These are phyloP conservation scores for Leptopilina syphax DNA, from an alignment of 2,888 invertebrate species.

Conservation along the genomic window DNA sequence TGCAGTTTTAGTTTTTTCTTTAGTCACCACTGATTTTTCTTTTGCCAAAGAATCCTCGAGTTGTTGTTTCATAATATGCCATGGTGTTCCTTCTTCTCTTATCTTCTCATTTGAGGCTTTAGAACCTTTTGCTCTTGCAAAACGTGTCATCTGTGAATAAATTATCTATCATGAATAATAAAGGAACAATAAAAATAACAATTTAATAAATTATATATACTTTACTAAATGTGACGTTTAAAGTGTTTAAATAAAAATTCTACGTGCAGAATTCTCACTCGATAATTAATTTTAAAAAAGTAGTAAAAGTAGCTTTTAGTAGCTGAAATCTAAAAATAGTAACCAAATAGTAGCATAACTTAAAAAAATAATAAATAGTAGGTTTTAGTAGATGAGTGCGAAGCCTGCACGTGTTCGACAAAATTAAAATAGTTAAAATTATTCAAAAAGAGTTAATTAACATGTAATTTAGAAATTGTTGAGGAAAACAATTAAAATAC, in stretches of 20 bases:
- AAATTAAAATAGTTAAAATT: too few relatives aligned
- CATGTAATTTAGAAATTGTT: too few relatives aligned
- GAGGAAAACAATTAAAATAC: too few relatives aligned
- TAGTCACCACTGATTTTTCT: slow-evolving; percentile 44
- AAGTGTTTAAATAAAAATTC: too few relatives aligned
- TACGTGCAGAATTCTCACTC: too few relatives aligned
- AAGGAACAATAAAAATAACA: background rate
- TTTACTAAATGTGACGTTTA: background rate
- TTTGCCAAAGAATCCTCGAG: slow-evolving; percentile 70
- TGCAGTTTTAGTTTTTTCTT: slow-evolving; percentile 63
- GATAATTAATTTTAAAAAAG: too few relatives aligned
- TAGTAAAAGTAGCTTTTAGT: too few relatives aligned
- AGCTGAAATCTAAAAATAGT: too few relatives aligned
- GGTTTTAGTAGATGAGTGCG: too few relatives aligned
- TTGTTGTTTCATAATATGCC: slow-evolving; percentile 85
- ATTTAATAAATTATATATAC: slow-evolving; percentile 44
- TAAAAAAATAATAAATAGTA: too few relatives aligned
- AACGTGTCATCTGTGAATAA: slow-evolving; percentile 82
- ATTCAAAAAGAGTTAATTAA: too few relatives aligned
- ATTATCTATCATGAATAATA: slow-evolving; percentile 17
- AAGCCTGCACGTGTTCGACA: background rate
- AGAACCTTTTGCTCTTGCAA: slow-evolving; percentile 86
- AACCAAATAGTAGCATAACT: too few relatives aligned
- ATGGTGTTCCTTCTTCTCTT: slow-evolving; percentile 85
- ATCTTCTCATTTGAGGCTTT: slow-evolving; percentile 85